These are phyloP conservation scores for Forpus xanthops DNA, from an alignment of 2,797 vertebrate genomes.

Conservation along the genomic window DNA sequence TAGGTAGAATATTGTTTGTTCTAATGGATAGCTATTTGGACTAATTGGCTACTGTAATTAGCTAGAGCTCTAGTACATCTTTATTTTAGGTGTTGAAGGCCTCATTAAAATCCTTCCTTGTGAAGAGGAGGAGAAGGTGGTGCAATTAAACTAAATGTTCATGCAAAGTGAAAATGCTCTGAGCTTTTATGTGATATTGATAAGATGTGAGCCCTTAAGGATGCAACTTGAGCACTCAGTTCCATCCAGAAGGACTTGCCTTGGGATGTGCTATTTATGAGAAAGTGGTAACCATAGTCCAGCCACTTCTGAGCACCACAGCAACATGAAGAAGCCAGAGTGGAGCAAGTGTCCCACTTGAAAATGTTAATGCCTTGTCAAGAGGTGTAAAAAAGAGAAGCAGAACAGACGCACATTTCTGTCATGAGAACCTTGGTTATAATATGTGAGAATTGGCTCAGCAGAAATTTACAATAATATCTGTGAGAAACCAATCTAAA, in stretches of 20 bases:
- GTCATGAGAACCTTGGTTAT: background rate
- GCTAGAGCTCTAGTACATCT: background rate
- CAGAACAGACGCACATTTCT: background rate
- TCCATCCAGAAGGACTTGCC: background rate
- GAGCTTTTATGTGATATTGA: background rate
- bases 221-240: background rate
- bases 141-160: background rate
- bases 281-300: background rate
- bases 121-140: background rate
- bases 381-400: background rate
- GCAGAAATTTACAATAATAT: background rate
- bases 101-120: conserved; percentile 5
- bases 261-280: background rate
- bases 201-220: background rate
- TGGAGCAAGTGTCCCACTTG: background rate
- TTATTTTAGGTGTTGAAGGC: background rate
- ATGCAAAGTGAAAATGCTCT: background rate
- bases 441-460: background rate
- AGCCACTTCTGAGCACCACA: background rate
- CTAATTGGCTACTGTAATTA: conserved; percentile 23
- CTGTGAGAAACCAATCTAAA: background rate
- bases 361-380: background rate
- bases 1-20: background rate
- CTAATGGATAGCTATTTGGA: background rate
- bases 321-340: background rate